A percentile compares a stretch with the other conserved stretches of the same genome.
These are phyloP conservation scores for Plusia festucae DNA, from an alignment of 2,888 invertebrate genomes.

Conservation along the genomic window DNA sequence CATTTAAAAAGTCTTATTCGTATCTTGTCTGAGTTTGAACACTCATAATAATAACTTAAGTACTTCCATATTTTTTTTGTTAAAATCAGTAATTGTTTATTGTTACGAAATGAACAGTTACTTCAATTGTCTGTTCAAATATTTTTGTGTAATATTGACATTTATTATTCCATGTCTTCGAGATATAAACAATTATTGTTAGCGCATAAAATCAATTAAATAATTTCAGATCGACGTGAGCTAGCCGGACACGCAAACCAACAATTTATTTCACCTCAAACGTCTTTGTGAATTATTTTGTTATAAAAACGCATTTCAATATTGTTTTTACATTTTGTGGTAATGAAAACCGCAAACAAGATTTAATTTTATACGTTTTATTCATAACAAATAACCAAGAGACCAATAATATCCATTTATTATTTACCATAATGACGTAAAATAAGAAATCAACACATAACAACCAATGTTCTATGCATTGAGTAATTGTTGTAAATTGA, in stretches of 20 bases:
- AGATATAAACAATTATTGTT: background rate
- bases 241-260: background rate
- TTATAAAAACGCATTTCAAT: background rate
- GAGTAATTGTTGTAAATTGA: constrained; percentile 43
- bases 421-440: constrained; percentile 17
- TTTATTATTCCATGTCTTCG: background rate
- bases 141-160: background rate
- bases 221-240: constrained; percentile 1
- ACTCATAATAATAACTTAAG: background rate
- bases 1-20: background rate
- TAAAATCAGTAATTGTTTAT: background rate
- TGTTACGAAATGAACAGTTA: too few relatives aligned
- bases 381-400: background rate
- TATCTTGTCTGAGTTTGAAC: background rate
- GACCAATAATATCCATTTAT: constrained; percentile 19
- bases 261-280: constrained; percentile 2
- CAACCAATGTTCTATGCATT: constrained; percentile 20
- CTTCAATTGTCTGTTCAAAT: background rate
- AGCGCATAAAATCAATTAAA: constrained; percentile 3
- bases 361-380: background rate
- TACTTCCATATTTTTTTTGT: too few relatives aligned
- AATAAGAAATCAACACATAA: constrained; percentile 13
- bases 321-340: background rate
- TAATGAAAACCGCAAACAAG: constrained; percentile 6
- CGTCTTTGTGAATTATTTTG: background rate